Conservation (phyloP, 37 sponge, comb jelly and placozoan species). For the Geodia barretti region DNA sequence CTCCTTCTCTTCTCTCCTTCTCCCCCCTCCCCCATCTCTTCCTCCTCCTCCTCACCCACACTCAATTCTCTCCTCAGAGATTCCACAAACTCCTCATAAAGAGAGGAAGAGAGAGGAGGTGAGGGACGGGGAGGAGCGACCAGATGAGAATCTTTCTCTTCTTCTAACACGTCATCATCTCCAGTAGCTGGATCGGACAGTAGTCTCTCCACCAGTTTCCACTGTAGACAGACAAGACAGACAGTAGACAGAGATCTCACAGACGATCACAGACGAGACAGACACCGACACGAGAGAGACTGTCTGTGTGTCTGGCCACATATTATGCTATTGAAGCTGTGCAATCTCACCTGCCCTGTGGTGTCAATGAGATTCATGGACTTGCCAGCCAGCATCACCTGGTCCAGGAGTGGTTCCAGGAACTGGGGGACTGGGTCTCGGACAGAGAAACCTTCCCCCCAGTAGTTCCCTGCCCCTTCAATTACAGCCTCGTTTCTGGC, state of each 20-base stretch:
- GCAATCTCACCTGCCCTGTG: constrained; percentile 26
- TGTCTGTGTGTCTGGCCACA: too few species aligned
- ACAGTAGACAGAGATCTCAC: too few species aligned
- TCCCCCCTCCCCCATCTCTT: background rate
- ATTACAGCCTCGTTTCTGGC: background rate
- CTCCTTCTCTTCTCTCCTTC: background rate
- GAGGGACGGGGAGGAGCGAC: too few species aligned
- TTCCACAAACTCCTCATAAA: constrained; percentile 30
- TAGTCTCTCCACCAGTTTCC: background rate
- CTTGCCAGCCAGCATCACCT: constrained; percentile 48
- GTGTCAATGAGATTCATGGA: constrained; percentile 51
- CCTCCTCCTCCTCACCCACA: background rate
- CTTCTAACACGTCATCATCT: too few species aligned
- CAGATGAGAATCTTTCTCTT: too few species aligned
- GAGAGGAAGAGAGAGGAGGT: background rate
- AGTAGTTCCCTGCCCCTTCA: background rate
- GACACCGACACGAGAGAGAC: too few species aligned
- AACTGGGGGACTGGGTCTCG: constrained; percentile 11
- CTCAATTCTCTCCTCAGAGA: constrained; percentile 10
- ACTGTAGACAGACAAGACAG: background rate
- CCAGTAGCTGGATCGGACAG: too few species aligned
- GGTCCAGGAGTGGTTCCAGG: constrained; percentile 29
- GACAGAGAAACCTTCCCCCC: constrained; percentile 21
- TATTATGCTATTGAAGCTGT: background rate
- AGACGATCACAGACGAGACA: too few species aligned